These are phyloP conservation scores for Brienomyrus longianalis DNA, from an alignment of 2,113 vertebrate species.

Conservation along the genomic window DNA sequence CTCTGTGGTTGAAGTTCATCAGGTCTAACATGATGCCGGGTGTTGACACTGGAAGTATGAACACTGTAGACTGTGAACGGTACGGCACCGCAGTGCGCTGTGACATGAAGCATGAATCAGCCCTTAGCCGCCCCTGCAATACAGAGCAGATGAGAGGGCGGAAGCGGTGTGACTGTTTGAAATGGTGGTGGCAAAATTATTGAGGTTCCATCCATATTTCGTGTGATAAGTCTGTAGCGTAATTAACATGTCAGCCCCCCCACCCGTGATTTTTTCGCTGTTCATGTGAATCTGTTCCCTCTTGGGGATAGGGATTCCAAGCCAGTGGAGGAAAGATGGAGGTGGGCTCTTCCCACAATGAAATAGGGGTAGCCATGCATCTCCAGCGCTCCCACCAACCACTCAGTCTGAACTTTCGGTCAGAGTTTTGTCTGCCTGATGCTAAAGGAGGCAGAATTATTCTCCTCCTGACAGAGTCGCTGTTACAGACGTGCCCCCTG, in stretches of 20 bases:
- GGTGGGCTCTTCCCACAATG: background rate
- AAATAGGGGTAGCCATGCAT: background rate
- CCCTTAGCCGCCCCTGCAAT: background rate
- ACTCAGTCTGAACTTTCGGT: slow-evolving; percentile 32
- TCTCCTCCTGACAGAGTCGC: background rate
- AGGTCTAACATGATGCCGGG: background rate
- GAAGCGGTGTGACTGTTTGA: background rate
- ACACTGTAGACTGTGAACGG: background rate
- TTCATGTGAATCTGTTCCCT: background rate
- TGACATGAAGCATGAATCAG: background rate
- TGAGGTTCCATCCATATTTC: background rate
- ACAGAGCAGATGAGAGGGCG: too few relatives aligned
- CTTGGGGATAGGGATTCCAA: background rate
- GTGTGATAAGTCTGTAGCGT: background rate
- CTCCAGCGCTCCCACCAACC: slow-evolving; percentile 23
- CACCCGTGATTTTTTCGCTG: background rate
- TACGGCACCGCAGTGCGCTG: background rate
- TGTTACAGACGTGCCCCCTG: background rate
- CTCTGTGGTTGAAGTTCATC: background rate
- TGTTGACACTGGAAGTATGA: background rate
- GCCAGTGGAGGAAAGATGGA: background rate
- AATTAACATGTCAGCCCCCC: background rate
- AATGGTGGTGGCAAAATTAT: background rate
- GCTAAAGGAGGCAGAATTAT: slow-evolving; percentile 26
- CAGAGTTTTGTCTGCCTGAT: slow-evolving; percentile 42